Evolutionary conservation across 2,113 vertebrate genomes (phyloP).

Genomic region (Epinephelus lanceolatus): DNA sequence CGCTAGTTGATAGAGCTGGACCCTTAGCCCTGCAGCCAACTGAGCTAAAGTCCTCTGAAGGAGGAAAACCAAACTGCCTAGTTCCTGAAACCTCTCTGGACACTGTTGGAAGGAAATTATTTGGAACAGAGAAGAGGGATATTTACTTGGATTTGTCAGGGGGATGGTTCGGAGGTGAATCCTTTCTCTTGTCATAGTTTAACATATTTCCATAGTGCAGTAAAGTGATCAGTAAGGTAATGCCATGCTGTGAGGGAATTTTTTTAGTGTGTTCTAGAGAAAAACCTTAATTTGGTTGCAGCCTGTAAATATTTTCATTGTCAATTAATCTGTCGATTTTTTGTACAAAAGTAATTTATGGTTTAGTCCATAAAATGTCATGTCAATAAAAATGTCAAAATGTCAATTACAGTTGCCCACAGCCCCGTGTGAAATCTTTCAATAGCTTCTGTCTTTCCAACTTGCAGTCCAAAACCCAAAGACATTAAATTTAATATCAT

Average conservation of each 20-base stretch:
- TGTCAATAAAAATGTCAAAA: neutral
- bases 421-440: neutral
- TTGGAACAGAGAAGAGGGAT: slow-evolving; percentile 31
- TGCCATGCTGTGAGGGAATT: neutral
- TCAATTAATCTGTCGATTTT: neutral
- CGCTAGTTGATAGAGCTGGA: slow-evolving; percentile 70
- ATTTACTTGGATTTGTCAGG: slow-evolving; percentile 45
- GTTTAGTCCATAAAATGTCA: neutral
- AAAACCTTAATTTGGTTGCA: neutral
- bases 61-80: slow-evolving; percentile 48
- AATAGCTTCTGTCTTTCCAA: neutral
- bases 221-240: slow-evolving; percentile 7
- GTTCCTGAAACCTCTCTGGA: slow-evolving; percentile 48
- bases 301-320: neutral
- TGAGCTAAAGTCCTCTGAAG: slow-evolving; percentile 47
- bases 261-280: neutral
- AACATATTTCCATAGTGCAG: neutral
- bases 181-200: slow-evolving; percentile 7
- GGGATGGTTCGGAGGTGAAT: slow-evolving; percentile 6
- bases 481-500: neutral
- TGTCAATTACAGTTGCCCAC: neutral
- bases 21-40: slow-evolving; percentile 63
- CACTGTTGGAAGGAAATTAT: slow-evolving; percentile 56
- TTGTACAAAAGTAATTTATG: no score
- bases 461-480: neutral